These are phyloP conservation scores for Amphiprion percula DNA, from an alignment of 2,113 vertebrate genomes.

Conservation along the genomic window DNA sequence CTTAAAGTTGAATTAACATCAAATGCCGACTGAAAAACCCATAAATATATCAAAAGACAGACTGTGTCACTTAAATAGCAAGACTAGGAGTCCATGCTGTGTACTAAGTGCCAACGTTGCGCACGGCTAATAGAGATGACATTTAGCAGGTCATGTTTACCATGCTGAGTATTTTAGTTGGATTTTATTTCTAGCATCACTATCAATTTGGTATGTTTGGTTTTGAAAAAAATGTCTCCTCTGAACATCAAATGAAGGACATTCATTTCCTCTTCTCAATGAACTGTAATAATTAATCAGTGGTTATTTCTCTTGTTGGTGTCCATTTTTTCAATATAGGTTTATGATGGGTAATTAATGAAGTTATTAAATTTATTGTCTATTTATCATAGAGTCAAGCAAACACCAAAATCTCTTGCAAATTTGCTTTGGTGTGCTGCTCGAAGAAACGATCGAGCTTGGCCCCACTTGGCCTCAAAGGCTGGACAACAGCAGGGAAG, in stretches of 20 bases:
- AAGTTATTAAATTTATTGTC: neutral
- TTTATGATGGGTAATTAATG: neutral
- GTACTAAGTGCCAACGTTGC: neutral
- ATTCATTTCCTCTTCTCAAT: neutral
- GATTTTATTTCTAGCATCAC: too few relatives aligned
- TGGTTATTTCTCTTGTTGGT: neutral
- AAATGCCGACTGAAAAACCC: too few relatives aligned
- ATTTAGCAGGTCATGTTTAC: too few relatives aligned
- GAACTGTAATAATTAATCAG: neutral
- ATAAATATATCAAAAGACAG: too few relatives aligned
- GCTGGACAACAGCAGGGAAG: conserved; percentile 11
- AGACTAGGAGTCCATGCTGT: neutral
- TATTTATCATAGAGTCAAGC: neutral
- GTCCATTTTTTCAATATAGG: neutral
- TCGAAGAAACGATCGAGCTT: conserved; percentile 18
- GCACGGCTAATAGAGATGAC: too few relatives aligned
- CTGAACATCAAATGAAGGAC: neutral
- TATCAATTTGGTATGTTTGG: too few relatives aligned
- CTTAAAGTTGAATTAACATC: too few relatives aligned
- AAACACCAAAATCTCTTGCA: neutral
- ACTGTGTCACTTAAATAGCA: neutral
- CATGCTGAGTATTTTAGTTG: too few relatives aligned
- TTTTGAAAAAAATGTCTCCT: neutral
- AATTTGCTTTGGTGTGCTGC: conserved; percentile 13
- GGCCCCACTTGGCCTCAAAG: conserved; percentile 9